These are phyloP conservation scores for Diadophis punctatus DNA, from an alignment of 2,113 vertebrate species.

Conservation along the genomic window DNA sequence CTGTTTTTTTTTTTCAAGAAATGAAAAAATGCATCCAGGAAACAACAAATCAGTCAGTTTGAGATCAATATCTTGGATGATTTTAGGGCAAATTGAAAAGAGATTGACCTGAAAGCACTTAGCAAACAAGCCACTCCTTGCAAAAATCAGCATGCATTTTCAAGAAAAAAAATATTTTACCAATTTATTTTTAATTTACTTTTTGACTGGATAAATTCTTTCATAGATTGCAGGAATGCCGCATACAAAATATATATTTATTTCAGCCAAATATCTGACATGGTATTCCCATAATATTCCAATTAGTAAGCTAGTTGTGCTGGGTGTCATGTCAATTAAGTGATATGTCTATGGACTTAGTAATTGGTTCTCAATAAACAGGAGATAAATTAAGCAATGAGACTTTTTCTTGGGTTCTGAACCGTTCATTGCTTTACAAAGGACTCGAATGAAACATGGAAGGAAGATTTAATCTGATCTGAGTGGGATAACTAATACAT, in stretches of 20 bases:
- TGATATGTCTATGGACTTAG: neutral
- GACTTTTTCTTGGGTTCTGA: neutral
- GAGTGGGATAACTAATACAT: neutral
- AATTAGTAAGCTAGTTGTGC: neutral
- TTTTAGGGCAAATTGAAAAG: neutral
- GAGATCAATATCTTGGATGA: neutral
- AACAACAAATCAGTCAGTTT: neutral
- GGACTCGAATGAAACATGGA: neutral
- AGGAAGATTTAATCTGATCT: neutral
- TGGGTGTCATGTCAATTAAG: neutral
- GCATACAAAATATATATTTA: neutral
- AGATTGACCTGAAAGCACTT: neutral
- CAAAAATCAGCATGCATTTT: neutral
- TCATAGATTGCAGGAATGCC: neutral
- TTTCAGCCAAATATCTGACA: neutral
- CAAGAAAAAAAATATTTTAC: neutral
- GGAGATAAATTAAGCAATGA: neutral
- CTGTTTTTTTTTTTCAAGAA: neutral
- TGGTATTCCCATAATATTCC: neutral
- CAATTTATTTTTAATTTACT: neutral
- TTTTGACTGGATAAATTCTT: neutral
- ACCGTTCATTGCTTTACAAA: neutral
- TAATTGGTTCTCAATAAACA: neutral
- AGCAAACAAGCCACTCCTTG: neutral
- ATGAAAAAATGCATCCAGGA: neutral